phyloP scores from a whole-genome alignment of 1,140 invertebrate genomes.

The Drosophila bocki region DNA sequence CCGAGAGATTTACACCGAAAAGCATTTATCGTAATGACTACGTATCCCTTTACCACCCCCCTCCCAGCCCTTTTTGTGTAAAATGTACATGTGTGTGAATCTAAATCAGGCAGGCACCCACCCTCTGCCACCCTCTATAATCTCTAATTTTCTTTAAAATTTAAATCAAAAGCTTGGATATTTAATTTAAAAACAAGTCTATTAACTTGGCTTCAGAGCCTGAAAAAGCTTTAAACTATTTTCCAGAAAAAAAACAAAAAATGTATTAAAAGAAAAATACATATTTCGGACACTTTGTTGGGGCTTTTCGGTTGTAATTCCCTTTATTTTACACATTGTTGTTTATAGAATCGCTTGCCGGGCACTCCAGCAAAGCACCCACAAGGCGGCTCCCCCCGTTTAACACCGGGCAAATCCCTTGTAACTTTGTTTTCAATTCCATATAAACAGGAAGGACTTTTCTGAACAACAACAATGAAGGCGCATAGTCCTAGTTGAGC shows the following conservation, averaged over 20 bases:
- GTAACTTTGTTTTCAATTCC: slow-evolving; percentile 25
- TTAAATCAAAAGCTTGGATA: background rate
- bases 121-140: background rate
- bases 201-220: background rate
- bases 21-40: slow-evolving; percentile 45
- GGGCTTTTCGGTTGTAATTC: slow-evolving; percentile 10
- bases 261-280: background rate
- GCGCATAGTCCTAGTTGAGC: slow-evolving; percentile 19
- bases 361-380: background rate
- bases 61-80: background rate
- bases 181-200: background rate
- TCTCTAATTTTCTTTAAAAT: background rate
- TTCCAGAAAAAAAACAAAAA: no score
- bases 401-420: slow-evolving; percentile 16
- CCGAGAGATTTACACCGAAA: slow-evolving; percentile 56
- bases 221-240: slow-evolving; percentile 5
- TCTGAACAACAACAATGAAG: slow-evolving; percentile 24
- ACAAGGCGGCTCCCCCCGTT: background rate
- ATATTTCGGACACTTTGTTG: slow-evolving; percentile 11
- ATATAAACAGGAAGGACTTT: slow-evolving; percentile 36
- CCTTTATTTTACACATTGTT: slow-evolving; percentile 19
- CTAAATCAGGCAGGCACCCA: background rate
- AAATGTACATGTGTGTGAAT: background rate
- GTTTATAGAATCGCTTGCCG: slow-evolving; percentile 15
- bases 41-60: background rate